Evolutionary conservation across 2,797 vertebrate species (phyloP), one percentile per base, ranked within the genome.

Genomic region (Periophthalmus magnuspinnatus): DNA sequence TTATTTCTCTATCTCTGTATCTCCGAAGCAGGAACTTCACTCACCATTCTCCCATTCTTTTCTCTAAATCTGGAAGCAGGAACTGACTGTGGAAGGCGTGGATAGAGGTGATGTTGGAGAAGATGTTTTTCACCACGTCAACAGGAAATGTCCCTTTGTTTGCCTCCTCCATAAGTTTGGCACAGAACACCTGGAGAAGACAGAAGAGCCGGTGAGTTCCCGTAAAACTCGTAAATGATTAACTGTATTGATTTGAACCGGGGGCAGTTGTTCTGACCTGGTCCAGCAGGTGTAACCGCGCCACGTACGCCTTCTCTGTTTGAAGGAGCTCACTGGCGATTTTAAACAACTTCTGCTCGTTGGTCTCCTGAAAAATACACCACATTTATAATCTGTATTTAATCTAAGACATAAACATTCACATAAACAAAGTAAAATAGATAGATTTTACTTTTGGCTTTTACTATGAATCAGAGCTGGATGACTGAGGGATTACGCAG

Each of bases 31-130:
- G 57, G 5, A 2, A 17, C 55, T 11, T 32, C 11, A 45, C 95
- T 94, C 92, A 98, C 98, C 98, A 99, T 93, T 98, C 94, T 65
- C 94, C 95, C 97, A 99, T 99, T 68, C 98, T 95, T 77, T 94
- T 97, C 88, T 99, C 96, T 84, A 99, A 94, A 68, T 96, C 97
- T 0, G 97, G 97, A 64, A 99, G 93, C 68, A 99, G 94, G 84
- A 99, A 99, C 93, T 97, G 95, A 86, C 94, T 94, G 91, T 99
- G 98, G 85, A 99, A 99, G 72, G 92, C 85, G 79, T 97, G 85
- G 89, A 99, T 99, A 58, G 97, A 98, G 16, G 93, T 92, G 90
- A 98, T 98, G 86, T 99, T 99, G 88, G 98, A 99, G 90, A 99
- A 99, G 45, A 99, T 98, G 92, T 97, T 97, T 88, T 95, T 97